Base-by-base conservation (phyloP, 2,797 vertebrate genomes). In the Bovichtus variegatus region DNA sequence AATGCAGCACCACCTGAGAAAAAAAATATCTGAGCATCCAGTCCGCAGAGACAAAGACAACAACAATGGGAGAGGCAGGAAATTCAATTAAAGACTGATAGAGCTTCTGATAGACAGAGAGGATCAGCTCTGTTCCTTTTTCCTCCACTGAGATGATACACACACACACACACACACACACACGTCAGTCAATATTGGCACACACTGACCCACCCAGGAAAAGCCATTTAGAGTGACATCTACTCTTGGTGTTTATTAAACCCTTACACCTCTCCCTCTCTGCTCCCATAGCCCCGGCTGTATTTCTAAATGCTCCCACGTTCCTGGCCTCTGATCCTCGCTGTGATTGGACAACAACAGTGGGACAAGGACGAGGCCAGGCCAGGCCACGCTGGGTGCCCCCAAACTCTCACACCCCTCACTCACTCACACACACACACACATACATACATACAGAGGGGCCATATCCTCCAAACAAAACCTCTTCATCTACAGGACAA, bases 401-500 rank as follows among this genome's bases (percentile, higher is more conserved):
- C 86, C 78, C 51, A 68, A 82, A 81, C 66, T 81, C 76, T 72
- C 53, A 73, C 55, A 29, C 29, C 50, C 53, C 27, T 53, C 13
- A 54, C 23, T 53, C 29, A 29, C 29, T 29, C 29, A 29, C 29
- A 29, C 29, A 29, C 31, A 34, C 31, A 34, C 66, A 51, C 81
- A 63, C 50, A 74, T 72, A 76, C 54, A 63, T 53, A 74, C 55
- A 74, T 60, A 63, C 27, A 7, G 44, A 63, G 70, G 40, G 58
- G 44, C 71, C 89, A 87, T 77, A 86, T 87, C 79, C 75, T 89
- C 84, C 80, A 89, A 96, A 97, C 96, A 97, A 97, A 97, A 97
- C 97, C 97, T 98, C 97, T 98, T 98, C 98, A 99, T 99, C 97
- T 97, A 94, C 95, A 96, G 96, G 95, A 99, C 97, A 99, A 99